Evolutionary conservation across 1,140 invertebrate genomes (phyloP), one percentile per base, ranked within the genome.

Genomic region (Drosophila lacertosa): DNA sequence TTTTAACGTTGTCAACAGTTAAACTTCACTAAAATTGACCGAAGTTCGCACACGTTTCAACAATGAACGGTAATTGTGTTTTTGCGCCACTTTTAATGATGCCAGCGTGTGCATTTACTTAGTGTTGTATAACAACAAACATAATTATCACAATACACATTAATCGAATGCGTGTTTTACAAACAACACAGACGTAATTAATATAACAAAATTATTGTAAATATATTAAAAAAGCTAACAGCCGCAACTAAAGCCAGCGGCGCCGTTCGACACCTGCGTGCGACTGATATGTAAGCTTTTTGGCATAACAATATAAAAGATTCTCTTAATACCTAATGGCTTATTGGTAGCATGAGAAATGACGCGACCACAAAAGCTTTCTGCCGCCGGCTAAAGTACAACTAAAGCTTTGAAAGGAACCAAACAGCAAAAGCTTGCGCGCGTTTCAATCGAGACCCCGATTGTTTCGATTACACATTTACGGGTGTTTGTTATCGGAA

Each of bases 41-140:
- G 40, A 16, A 2, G 5, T 9, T 51, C 15, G 15, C 24, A 48
- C 40, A 55, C 47, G 18, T 69, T 37, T 32, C 39, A 39, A 53
- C 37, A 48, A 55, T 42, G 16, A 51, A 35, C 18, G 39, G 54
- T 54, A 47, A 51, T 53, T 66, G 10, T 11, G 22, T 47, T 51
- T 47, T 22, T 47, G 18, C 15, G 55, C 29, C 20, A 45, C 32
- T 72, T 39, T 50, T 13, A 39, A 66, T 59, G 42, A 18, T 55
- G 44, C 39, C 69, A 53, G 65, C 54, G 37, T 74, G 33, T 53
- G 57, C 64, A 51, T 22, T 44, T 42, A 10, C n/a, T 55, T 42
- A 72, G 73, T 84, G 81, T 74, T 69, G 66, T 67, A 67, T 71
- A 57, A 65, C 60, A 57, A 48, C 51, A 72, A 13, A 53, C 24